These are phyloP conservation scores for Prunella strophiata DNA, from an alignment of 2,797 vertebrate species.

Conservation along the genomic window DNA sequence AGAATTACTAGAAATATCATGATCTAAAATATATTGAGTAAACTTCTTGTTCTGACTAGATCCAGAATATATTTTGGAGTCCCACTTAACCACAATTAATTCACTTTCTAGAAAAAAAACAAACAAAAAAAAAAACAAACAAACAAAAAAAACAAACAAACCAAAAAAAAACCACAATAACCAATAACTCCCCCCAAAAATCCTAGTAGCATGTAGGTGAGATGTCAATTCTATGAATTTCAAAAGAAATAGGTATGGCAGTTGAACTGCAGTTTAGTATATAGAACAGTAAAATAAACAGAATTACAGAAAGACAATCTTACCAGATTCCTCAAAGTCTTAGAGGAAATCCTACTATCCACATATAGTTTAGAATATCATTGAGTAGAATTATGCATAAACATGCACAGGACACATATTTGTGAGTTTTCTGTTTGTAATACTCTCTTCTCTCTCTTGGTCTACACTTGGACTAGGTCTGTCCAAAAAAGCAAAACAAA, in stretches of 20 bases:
- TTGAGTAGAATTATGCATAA: not conserved
- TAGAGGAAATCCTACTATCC: not conserved
- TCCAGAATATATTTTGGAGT: not conserved
- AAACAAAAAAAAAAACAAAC: too few relatives aligned
- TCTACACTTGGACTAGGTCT: not conserved
- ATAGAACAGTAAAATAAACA: not conserved
- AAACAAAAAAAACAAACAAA: not conserved
- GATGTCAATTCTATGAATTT: not conserved
- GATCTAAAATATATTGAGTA: not conserved
- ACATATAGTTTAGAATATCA: not conserved
- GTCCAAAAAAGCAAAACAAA: not conserved
- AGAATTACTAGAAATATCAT: not conserved
- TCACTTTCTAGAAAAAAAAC: not conserved
- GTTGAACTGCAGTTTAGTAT: not conserved
- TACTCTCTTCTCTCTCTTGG: not conserved
- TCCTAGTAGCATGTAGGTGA: not conserved
- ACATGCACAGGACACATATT: not conserved
- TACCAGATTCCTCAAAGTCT: not conserved
- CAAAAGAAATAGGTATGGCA: not conserved
- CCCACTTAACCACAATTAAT: not conserved
- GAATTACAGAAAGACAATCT: not conserved
- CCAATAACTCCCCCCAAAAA: accelerated
- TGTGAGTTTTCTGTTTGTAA: not conserved
- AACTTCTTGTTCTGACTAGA: not conserved
- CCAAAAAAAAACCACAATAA: not conserved